A percentile compares a stretch with the other conserved stretches of the same genome.
Conservation (phyloP, 2,888 invertebrate genomes). For the Himalopsyche kuldschensis region DNA sequence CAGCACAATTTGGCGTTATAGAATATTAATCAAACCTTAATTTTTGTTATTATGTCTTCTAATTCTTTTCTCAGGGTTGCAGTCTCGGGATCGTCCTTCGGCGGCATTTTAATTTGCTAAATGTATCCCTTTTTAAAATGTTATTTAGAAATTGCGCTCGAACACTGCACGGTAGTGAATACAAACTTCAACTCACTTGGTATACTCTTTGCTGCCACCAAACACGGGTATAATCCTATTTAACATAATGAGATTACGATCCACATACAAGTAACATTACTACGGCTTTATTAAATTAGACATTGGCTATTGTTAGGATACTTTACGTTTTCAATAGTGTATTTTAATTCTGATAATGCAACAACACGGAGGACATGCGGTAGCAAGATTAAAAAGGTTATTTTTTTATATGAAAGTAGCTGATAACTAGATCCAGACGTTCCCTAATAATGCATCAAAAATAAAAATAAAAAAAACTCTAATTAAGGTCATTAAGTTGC, state of each 20-base stretch:
- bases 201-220: background rate
- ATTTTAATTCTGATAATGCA: background rate
- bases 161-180: background rate
- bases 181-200: background rate
- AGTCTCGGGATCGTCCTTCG: conserved; percentile 82
- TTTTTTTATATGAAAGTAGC: background rate
- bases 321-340: background rate
- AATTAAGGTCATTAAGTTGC: no score
- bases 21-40: conserved; percentile 63
- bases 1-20: background rate
- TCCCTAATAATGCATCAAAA: no score
- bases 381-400: background rate
- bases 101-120: conserved; percentile 61
- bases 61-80: conserved; percentile 78
- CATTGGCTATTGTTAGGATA: background rate
- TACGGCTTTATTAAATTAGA: background rate
- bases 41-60: conserved; percentile 75
- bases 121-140: background rate
- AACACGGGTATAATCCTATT: background rate
- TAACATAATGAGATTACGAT: background rate
- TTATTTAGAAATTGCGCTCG: background rate
- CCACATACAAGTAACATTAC: background rate
- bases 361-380: background rate
- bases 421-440: no score
- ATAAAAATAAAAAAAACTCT: no score